Percentiles rank a stretch among this genome's conserved stretches.
Evolutionary conservation across 2,797 vertebrate genomes (phyloP).

Genomic region (Chiroxiphia lanceolata): DNA sequence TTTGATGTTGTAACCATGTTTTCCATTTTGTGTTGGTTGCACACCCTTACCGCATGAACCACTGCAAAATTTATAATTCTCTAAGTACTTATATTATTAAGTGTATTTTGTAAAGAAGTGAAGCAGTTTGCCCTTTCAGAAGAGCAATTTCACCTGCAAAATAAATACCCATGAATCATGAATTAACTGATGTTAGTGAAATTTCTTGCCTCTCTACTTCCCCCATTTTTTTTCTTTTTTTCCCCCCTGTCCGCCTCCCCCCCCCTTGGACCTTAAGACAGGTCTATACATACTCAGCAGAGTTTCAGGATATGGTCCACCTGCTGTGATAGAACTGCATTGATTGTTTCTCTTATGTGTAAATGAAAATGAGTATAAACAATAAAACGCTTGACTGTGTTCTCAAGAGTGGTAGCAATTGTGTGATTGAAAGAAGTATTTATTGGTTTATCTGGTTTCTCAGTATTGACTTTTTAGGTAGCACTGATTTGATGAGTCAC

Average conservation of each 20-base stretch:
- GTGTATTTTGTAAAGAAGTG: constrained; percentile 71
- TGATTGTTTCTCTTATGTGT: constrained; percentile 74
- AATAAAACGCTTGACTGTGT: constrained; percentile 77
- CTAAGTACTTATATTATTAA: constrained; percentile 66
- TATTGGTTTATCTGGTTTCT: constrained; percentile 27
- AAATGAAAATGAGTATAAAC: constrained; percentile 75
- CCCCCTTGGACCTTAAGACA: constrained; percentile 39
- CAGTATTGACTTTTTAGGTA: constrained; percentile 28
- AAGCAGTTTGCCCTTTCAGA: constrained; percentile 69
- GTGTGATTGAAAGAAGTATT: constrained; percentile 53
- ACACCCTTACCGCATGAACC: constrained; percentile 75
- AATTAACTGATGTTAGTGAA: constrained; percentile 64
- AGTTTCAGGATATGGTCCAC: constrained; percentile 63
- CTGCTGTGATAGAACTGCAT: constrained; percentile 73
- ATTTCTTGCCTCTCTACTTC: constrained; percentile 31
- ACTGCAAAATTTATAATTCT: constrained; percentile 71
- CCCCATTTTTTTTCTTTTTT: background rate
- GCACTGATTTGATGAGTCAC: constrained; percentile 53
- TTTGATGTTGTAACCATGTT: constrained; percentile 69
- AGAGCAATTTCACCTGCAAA: constrained; percentile 68
- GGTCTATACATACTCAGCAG: constrained; percentile 49
- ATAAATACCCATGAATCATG: constrained; percentile 67
- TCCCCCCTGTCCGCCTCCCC: too few relatives aligned
- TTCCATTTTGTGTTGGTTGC: constrained; percentile 71
- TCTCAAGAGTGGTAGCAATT: constrained; percentile 60